These are phyloP conservation scores for Grapholita molesta DNA, from an alignment of 1,140 invertebrate species.

Conservation along the genomic window DNA sequence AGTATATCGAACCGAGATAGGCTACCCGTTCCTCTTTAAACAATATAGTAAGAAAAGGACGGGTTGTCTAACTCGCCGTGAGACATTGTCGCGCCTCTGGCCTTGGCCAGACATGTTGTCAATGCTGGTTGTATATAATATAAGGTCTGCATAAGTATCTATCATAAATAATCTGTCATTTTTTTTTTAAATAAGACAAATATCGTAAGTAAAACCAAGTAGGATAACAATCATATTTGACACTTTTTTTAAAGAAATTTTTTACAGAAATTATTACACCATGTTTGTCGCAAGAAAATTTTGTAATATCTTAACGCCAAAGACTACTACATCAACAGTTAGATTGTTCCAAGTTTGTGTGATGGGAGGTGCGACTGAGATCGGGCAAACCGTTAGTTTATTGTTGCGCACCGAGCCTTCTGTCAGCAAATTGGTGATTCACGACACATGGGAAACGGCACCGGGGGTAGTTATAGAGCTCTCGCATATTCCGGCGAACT, in stretches of 20 bases:
- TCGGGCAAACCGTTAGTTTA: slow-evolving; percentile 47
- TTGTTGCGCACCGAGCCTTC: slow-evolving; percentile 40
- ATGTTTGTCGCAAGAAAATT: background rate
- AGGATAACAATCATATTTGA: too few species aligned
- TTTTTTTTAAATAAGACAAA: background rate
- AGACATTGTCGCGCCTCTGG: too few species aligned
- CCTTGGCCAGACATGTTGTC: too few species aligned
- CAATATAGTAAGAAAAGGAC: too few species aligned
- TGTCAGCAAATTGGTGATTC: slow-evolving; percentile 41
- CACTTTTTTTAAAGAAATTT: background rate
- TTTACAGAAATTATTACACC: background rate
- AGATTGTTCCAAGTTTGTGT: slow-evolving; percentile 42
- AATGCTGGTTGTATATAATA: too few species aligned
- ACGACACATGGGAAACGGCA: slow-evolving; percentile 36
- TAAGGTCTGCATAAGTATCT: too few species aligned
- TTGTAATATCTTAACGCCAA: background rate
- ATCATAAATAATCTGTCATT: too few species aligned
- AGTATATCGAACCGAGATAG: too few species aligned
- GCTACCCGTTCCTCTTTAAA: too few species aligned
- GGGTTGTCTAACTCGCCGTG: too few species aligned
- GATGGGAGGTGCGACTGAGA: slow-evolving; percentile 43
- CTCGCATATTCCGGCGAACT: slow-evolving; percentile 44
- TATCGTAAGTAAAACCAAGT: background rate
- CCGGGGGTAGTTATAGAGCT: slow-evolving; percentile 45
- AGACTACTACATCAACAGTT: background rate